Evolutionary conservation across 2,797 vertebrate genomes (phyloP).

Genomic region (Sus cebifrons): DNA sequence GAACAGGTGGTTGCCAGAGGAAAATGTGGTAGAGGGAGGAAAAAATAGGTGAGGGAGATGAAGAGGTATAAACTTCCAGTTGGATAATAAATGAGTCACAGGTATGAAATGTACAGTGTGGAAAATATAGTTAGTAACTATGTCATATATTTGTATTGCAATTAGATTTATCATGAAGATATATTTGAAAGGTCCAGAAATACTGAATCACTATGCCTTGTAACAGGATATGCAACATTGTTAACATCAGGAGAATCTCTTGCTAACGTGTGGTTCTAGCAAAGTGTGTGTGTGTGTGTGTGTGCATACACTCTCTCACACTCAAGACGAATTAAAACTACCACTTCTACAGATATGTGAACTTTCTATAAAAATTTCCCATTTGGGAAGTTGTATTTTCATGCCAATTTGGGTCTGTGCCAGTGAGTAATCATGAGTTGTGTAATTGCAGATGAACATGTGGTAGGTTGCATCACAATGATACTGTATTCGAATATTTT

Average conservation of each 20-base stretch:
- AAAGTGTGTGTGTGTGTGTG: not conserved
- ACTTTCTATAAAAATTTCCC: not conserved
- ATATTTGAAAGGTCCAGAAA: not conserved
- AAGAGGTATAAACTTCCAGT: not conserved
- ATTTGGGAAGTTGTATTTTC: not conserved
- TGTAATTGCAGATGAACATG: not conserved
- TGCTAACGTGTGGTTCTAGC: not conserved
- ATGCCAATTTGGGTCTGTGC: not conserved
- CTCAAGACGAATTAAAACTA: not conserved
- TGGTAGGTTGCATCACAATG: not conserved
- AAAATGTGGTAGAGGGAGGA: not conserved
- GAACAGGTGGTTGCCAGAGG: not conserved
- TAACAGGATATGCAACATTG: not conserved
- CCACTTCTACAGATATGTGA: not conserved
- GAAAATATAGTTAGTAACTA: not conserved
- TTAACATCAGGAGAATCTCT: not conserved
- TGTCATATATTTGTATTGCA: not conserved
- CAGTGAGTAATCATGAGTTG: not conserved
- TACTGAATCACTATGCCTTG: not conserved
- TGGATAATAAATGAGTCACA: not conserved
- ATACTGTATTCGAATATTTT: not conserved
- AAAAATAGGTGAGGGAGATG: not conserved
- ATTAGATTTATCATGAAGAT: not conserved
- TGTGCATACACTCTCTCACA: not conserved
- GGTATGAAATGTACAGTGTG: no score